Evolutionary conservation across 1,140 invertebrate species (phyloP), one percentile per base, ranked within the genome.

Genomic region (Pteromalus puparum): DNA sequence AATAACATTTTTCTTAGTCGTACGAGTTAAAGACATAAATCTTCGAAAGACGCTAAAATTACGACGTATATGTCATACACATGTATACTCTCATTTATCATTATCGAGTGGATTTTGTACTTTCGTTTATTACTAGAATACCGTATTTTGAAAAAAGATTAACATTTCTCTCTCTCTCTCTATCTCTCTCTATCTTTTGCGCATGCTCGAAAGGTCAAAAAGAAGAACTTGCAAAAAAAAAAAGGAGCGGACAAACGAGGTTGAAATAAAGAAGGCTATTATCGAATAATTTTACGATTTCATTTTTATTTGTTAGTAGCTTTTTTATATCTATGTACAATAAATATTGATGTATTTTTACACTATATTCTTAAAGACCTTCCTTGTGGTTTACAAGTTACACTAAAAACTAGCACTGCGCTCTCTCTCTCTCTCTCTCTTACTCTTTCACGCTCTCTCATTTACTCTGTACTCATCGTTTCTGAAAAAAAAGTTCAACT

Each of bases 291-390:
- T 90, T 91, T 91, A 90, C 89, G 89, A 88, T 89, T 90, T 90
- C 86, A 88, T 88, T 91, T 93, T 92, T 92, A 93, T 92, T 92
- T 91, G 91, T 92, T 92, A 92, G 90, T 93, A 92, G 89, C 87
- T 91, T 92, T 92, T 91, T 92, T 90, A 92, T 91, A 91, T 91
- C 89, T 93, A 93, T 92, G 91, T 93, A 93, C 92, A 93, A 93
- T 93, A 93, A 93, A 93, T 93, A 93, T 93, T 92, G 90, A 92
- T 89, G 89, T 90, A 90, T 90, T 92, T 93, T 92, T 92, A 93
- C 92, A 93, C 89, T 92, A 92, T 89, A 88, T 87, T 84, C 85
- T 90, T 90, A 90, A 89, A 90, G 89, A 92, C 85, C 88, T 90
- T 90, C 83, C 88, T 91, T 91, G 89, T 84, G 85, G 85, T 87